Evolutionary conservation across 2,888 invertebrate species (phyloP), one percentile per base, ranked within the genome.

Genomic region (Eurois occulta): DNA sequence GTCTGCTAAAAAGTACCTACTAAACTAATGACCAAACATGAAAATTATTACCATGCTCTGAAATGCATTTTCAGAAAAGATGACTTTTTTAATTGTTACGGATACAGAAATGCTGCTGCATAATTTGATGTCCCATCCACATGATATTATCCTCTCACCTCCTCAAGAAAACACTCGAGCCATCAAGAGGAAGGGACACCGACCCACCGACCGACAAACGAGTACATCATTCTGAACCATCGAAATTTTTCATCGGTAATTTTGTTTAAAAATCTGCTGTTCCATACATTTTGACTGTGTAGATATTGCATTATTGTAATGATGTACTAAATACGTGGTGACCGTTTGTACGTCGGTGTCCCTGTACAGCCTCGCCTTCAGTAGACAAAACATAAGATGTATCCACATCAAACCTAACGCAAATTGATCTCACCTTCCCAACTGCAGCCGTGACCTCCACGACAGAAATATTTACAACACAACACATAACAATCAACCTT

Each of bases 371-470:
- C 28, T 16, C 16, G 16, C 16, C 58, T 52, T 24, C 10, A 52
- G 8, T 52, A 52, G 21, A n/a, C 58, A 21, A 24, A 60, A 41
- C 1, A 35, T 48, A 41, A 60, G 58, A 60, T n/a, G 0, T 21
- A 35, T 10, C 35, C 62, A 28, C 21, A 48, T n/a, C 32, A 71
- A 32, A 41, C 1, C 21, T 16, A 24, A 58, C 6, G 28, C 35
- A 55, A 71, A 69, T 70, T 66, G 66, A 71, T 52, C 48, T 64
- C n/a, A 62, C 67, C 71, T 67, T 58, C 38, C n/a, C 8, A 52
- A 67, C 52, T 46, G 41, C 55, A 81, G 18, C 62, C 77, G 3
- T 75, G 84, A 85, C 84, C 81, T 81, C 77, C 5, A 77, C 62
- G 32, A 72, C 41, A 35, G 74, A 68, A 68, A 74, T 74, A 77